phyloP scores from a whole-genome alignment of 2,113 vertebrate genomes.

The Malurus melanocephalus region DNA sequence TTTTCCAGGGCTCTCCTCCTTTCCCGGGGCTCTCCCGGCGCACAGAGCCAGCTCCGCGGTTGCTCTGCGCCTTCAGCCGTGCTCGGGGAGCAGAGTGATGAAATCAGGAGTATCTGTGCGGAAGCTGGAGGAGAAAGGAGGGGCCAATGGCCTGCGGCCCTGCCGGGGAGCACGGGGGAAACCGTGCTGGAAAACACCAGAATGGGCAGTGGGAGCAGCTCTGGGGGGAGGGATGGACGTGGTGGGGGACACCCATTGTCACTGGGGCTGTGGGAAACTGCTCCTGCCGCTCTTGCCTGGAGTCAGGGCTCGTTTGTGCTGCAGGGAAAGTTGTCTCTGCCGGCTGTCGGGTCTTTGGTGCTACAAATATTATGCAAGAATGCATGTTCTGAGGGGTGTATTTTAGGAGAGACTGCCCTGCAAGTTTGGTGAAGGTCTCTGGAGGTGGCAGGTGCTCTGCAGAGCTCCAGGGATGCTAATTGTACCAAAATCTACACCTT shows the following conservation, averaged over 20 bases:
- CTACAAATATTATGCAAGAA: neutral
- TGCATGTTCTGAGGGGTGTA: neutral
- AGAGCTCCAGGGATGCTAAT: neutral
- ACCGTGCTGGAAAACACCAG: neutral
- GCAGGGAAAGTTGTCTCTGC: conserved; percentile 25
- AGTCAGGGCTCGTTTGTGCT: neutral
- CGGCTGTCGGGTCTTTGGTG: neutral
- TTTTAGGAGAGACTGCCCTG: neutral
- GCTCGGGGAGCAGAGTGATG: neutral
- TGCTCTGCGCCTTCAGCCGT: neutral
- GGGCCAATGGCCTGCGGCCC: neutral
- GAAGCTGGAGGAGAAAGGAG: conserved; percentile 51
- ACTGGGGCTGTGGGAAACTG: fast-evolving
- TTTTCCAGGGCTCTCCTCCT: neutral
- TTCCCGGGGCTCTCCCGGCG: neutral
- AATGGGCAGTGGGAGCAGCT: neutral
- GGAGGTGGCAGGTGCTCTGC: neutral
- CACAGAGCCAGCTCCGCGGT: neutral
- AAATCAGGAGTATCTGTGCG: conserved; percentile 33
- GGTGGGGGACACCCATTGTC: neutral
- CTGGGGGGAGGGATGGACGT: fast-evolving
- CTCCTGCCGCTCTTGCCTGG: neutral
- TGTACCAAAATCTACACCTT: neutral
- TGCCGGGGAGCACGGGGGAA: neutral
- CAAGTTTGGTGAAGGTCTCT: neutral